Percentiles rank a stretch among this genome's conserved stretches.
Conservation (phyloP, 2,888 invertebrate genomes). For the Halictus quadricinctus region DNA sequence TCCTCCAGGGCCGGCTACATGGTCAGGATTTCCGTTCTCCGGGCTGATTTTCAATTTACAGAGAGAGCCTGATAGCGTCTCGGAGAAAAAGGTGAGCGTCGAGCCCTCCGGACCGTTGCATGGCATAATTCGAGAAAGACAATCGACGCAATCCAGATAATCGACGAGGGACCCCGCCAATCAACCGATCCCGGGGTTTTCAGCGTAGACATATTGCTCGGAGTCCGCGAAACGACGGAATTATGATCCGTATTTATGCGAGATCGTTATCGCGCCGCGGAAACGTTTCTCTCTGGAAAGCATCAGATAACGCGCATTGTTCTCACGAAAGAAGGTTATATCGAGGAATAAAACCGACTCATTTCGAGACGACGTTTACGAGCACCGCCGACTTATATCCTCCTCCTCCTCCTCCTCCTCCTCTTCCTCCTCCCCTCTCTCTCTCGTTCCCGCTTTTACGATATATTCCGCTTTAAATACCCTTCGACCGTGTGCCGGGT, state of each 20-base stretch:
- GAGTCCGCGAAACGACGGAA: conserved; percentile 36
- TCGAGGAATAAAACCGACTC: conserved; percentile 52
- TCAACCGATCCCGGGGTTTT: conserved; percentile 37
- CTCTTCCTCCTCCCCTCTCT: too few relatives aligned
- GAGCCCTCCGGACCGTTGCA: not conserved
- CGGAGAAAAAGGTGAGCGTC: not conserved
- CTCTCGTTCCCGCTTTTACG: conserved; percentile 42
- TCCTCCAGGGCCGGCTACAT: conserved; percentile 45
- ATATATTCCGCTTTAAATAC: conserved; percentile 56
- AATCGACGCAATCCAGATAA: conserved; percentile 49
- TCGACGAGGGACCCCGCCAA: conserved; percentile 40
- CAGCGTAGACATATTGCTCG: conserved; percentile 37
- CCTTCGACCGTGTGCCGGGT: conserved; percentile 37
- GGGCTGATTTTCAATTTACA: conserved; percentile 72
- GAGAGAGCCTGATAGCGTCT: not conserved
- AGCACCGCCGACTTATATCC: conserved; percentile 38
- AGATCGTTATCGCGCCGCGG: conserved; percentile 56
- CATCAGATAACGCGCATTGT: conserved; percentile 55
- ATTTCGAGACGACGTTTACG: conserved; percentile 55
- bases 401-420: not conserved
- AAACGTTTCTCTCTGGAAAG: conserved; percentile 56
- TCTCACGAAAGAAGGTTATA: conserved; percentile 57
- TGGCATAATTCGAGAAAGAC: conserved; percentile 47
- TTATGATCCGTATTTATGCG: conserved; percentile 59
- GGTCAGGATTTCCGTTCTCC: conserved; percentile 70